phyloP scores from a whole-genome alignment of 23 tunicate genomes.

The Ascidia mentula region DNA sequence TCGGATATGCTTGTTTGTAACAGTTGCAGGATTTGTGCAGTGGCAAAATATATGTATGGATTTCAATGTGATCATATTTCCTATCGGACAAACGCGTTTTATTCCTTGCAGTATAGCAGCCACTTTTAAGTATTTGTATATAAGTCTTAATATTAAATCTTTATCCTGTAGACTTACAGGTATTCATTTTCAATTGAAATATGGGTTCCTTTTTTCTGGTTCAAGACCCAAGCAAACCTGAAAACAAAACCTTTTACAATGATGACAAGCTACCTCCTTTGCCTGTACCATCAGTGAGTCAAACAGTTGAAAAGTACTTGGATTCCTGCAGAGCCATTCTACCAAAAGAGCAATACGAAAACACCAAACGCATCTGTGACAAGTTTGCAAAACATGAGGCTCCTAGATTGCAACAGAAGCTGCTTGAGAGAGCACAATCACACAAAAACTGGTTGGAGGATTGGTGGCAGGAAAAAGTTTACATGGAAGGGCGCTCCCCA shows the following conservation, averaged over 20 bases:
- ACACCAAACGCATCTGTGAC: slow-evolving; percentile 48
- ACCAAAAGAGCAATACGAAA: slow-evolving; percentile 61
- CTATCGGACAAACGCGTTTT: no score
- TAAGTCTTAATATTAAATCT: no score
- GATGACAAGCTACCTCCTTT: slow-evolving; percentile 76
- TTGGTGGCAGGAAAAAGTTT: slow-evolving; percentile 86
- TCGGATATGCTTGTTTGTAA: no score
- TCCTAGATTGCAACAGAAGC: slow-evolving; percentile 47
- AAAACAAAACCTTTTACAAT: slow-evolving; percentile 65
- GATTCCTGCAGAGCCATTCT: slow-evolving; percentile 86
- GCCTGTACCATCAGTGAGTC: slow-evolving; percentile 68
- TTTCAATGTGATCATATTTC: no score
- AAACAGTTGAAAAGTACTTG: slow-evolving; percentile 71
- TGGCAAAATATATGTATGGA: no score
- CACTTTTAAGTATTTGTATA: no score
- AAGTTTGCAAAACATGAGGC: slow-evolving; percentile 51
- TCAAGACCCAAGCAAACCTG: slow-evolving; percentile 46
- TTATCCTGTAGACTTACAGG: no score
- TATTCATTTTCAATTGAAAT: no score
- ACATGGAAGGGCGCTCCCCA: slow-evolving; percentile 56
- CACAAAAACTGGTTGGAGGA: slow-evolving; percentile 79
- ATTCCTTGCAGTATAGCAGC: no score
- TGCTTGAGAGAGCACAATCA: slow-evolving; percentile 38
- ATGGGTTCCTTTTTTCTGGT: slow-evolving; percentile 58
- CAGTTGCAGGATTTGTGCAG: no score